Evolutionary conservation across 1,140 invertebrate species (phyloP), one percentile per base, ranked within the genome.

Genomic region (Cataglyphis hispanica): DNA sequence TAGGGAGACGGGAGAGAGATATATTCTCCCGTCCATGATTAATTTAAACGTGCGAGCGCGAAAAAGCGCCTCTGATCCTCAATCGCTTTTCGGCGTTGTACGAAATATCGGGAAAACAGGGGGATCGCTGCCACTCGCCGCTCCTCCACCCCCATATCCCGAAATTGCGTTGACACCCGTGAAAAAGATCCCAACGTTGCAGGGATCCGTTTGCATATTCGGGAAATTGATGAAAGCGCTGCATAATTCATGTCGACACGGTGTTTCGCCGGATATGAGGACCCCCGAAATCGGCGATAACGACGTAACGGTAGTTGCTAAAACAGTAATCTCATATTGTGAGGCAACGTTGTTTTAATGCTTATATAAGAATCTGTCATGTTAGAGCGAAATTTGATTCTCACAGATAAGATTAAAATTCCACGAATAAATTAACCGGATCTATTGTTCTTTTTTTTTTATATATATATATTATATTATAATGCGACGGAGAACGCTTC

Each of bases 41-140:
- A 67, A 88, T 86, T 86, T 88, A 81, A 83, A 86, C 46, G 66
- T 50, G 74, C 43, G 86, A 60, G 43, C 50, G 56, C 69, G 75
- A 70, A 70, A 84, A 70, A 83, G 72, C 46, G 43, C 74, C 46
- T 77, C 74, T 53, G 81, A 84, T 84, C 81, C 85, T 60, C 67
- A 63, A 70, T 70, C 77, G 66, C 63, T 81, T 85, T 81, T 85
- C 63, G 74, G n/a, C 75, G 46, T 43, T 64, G 74, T 31, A 31
- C 7, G 50, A 22, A 63, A 64, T 58, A 69, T 46, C 58, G 40
- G 53, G 34, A 34, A 64, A 72, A 40, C 50, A 43, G 8, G 11
- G 50, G 7, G 27, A 43, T 60, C 46, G 40, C 22, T 27, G 76
- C 61, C 66, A 37, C 40, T n/a, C 60, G 1, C 8, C 34, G 16